Evolutionary conservation across 2,113 vertebrate genomes (phyloP).

Genomic region (Scomber japonicus): DNA sequence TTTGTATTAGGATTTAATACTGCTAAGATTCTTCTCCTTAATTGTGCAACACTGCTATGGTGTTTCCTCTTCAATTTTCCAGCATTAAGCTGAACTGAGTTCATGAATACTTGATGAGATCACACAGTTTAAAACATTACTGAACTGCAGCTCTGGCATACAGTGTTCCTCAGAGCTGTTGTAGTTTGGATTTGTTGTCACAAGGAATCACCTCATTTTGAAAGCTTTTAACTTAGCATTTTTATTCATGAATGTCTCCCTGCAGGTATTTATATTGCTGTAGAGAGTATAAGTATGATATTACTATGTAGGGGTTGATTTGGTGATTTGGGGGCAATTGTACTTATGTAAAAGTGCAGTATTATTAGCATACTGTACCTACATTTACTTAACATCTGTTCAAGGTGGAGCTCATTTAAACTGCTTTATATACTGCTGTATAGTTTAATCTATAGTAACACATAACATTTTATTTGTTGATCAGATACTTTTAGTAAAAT

Average conservation of each 20-base stretch:
- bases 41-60: slow-evolving; percentile 24
- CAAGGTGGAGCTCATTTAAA: too few species aligned
- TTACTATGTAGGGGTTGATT: not conserved
- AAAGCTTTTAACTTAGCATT: not conserved
- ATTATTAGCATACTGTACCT: too few species aligned
- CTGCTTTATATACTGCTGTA: too few species aligned
- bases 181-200: slow-evolving; percentile 5
- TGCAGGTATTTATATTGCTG: not conserved
- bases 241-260: not conserved
- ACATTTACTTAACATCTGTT: too few species aligned
- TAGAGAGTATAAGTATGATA: not conserved
- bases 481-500: too few species aligned
- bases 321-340: too few species aligned
- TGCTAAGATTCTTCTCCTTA: slow-evolving; percentile 26
- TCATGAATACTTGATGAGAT: slow-evolving; percentile 57
- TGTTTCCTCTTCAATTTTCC: slow-evolving; percentile 38
- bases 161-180: slow-evolving; percentile 11
- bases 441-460: too few species aligned
- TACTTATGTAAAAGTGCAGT: too few species aligned
- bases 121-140: slow-evolving; percentile 47
- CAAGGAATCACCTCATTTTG: slow-evolving; percentile 12
- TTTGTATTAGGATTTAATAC: slow-evolving; percentile 26
- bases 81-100: slow-evolving; percentile 44
- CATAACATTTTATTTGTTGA: too few species aligned
- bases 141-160: slow-evolving; percentile 1